phyloP scores from a whole-genome alignment of 2,888 invertebrate genomes.

The Pelosia muscerda region DNA sequence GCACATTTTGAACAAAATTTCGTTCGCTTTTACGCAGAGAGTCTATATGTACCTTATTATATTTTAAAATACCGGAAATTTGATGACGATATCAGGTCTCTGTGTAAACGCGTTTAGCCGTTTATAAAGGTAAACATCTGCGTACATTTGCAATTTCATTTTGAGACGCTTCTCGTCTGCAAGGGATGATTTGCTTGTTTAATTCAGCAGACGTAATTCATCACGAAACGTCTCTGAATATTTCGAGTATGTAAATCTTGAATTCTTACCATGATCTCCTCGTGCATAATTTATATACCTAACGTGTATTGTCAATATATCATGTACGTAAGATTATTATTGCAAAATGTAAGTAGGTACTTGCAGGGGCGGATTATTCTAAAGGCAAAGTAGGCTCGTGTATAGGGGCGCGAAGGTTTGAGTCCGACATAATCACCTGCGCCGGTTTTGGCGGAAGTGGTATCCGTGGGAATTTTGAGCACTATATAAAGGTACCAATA shows the following conservation, averaged over 20 bases:
- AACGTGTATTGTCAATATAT: background rate
- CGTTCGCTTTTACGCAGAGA: background rate
- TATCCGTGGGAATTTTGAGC: too few species aligned
- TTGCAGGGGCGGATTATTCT: too few species aligned
- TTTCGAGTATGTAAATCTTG: background rate
- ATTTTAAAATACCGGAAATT: background rate
- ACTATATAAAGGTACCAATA: too few species aligned
- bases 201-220: conserved; percentile 9
- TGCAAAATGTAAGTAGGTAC: too few species aligned
- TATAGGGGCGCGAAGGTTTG: too few species aligned
- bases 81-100: conserved; percentile 1
- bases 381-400: too few species aligned
- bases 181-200: conserved; percentile 9
- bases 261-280: background rate
- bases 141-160: conserved; percentile 8
- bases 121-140: conserved; percentile 1
- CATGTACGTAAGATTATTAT: too few species aligned
- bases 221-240: background rate
- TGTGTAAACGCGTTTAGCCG: background rate
- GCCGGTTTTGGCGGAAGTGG: too few species aligned
- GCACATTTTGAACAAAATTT: background rate
- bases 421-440: too few species aligned
- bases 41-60: background rate
- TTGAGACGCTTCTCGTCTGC: conserved; percentile 1
- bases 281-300: background rate